These are phyloP conservation scores for Cephus spinipes DNA, from an alignment of 2,888 invertebrate genomes.

Conservation along the genomic window DNA sequence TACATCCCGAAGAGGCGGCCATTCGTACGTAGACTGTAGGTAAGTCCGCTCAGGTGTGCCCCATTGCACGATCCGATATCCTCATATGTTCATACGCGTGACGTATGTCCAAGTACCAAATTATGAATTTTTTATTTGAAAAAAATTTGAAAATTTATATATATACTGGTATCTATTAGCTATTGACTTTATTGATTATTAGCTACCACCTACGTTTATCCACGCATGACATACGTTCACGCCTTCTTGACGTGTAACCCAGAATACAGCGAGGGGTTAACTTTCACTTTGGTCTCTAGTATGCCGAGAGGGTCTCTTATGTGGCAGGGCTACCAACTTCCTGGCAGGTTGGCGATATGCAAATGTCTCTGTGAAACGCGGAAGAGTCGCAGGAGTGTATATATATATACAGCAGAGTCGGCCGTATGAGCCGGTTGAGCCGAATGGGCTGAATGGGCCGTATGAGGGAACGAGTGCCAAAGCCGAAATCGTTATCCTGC, in stretches of 20 bases:
- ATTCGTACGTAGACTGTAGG: constrained; percentile 41
- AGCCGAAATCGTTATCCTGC: neutral
- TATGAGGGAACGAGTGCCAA: neutral
- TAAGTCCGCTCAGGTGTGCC: constrained; percentile 18
- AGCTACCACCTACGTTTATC: neutral
- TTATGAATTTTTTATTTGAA: neutral
- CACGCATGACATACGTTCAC: neutral
- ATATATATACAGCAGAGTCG: no score
- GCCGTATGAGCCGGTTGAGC: neutral
- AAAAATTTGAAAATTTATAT: no score
- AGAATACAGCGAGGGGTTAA: neutral
- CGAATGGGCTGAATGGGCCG: neutral
- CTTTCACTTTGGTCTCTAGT: neutral
- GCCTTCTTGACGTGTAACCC: neutral
- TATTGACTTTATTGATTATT: neutral
- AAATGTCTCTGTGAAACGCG: neutral
- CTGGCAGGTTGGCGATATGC: neutral
- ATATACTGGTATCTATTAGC: neutral
- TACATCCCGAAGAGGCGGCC: constrained; percentile 56
- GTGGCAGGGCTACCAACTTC: neutral
- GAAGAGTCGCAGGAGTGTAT: neutral
- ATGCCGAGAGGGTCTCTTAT: neutral
- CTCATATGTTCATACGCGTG: neutral
- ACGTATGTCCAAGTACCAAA: neutral
- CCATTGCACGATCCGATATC: neutral